phyloP scores from a whole-genome alignment of 2,888 invertebrate species.

The Drepanosiphum platanoidis region DNA sequence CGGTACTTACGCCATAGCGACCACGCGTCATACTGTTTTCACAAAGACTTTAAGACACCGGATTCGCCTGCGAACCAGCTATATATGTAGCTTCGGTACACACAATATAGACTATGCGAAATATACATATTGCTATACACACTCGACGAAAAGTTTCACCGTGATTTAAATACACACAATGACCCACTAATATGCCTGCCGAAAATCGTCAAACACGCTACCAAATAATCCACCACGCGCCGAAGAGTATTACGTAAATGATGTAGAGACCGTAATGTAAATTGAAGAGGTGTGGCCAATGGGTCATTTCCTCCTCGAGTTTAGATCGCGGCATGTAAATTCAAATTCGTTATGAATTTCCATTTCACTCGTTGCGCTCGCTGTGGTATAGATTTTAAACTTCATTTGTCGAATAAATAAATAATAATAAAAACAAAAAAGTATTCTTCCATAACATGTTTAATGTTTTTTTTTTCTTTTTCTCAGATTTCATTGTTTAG shows the following conservation, averaged over 20 bases:
- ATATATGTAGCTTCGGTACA: too few relatives aligned
- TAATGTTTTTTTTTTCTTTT: background rate
- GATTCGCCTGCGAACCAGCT: background rate
- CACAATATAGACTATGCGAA: too few relatives aligned
- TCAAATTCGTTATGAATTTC: background rate
- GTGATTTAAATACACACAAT: background rate
- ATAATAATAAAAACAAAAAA: too few relatives aligned
- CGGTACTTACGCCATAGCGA: too few relatives aligned
- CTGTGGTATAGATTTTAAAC: too few relatives aligned
- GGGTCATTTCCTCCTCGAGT: too few relatives aligned
- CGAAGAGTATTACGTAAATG: background rate
- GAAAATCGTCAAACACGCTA: background rate
- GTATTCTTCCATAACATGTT: background rate
- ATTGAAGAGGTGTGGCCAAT: background rate
- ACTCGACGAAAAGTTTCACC: background rate
- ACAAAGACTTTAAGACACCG: background rate
- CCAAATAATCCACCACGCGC: background rate
- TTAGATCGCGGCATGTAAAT: too few relatives aligned
- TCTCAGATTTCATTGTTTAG: background rate
- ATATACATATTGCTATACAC: too few relatives aligned
- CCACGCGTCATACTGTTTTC: background rate
- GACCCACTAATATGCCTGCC: background rate
- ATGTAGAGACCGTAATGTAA: background rate
- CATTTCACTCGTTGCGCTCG: too few relatives aligned
- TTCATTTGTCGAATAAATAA: too few relatives aligned